Evolutionary conservation across 1,140 invertebrate genomes (phyloP).

Genomic region (Caenorhabditis briggsae): DNA sequence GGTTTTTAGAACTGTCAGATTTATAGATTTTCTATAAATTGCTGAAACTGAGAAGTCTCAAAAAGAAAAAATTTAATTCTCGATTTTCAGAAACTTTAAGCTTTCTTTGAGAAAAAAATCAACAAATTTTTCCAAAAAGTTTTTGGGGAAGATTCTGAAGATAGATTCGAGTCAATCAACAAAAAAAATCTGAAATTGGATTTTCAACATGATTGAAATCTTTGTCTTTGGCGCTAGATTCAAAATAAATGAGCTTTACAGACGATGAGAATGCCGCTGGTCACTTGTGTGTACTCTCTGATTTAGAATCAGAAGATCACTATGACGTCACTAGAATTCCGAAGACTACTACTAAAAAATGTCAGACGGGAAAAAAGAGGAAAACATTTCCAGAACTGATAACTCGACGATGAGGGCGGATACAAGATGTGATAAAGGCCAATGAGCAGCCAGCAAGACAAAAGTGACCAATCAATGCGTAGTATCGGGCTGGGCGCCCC

Average conservation of each 20-base stretch:
- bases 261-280: neutral
- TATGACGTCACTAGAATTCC: conserved; percentile 7
- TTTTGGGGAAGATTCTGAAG: too few species aligned
- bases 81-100: too few species aligned
- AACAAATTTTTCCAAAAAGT: too few species aligned
- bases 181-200: too few species aligned
- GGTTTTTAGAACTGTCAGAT: too few species aligned
- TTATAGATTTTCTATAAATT: too few species aligned
- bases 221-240: neutral
- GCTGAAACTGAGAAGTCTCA: too few species aligned
- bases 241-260: neutral
- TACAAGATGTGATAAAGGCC: conserved; percentile 14
- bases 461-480: conserved; percentile 52
- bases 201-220: neutral
- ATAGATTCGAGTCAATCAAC: too few species aligned
- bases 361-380: neutral
- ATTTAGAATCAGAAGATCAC: neutral
- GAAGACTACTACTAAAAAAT: neutral
- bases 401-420: neutral
- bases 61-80: too few species aligned
- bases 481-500: neutral
- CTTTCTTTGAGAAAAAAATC: too few species aligned
- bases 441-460: conserved; percentile 31
- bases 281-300: neutral
- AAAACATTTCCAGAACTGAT: neutral